These are phyloP conservation scores for Pyralis farinalis DNA, from an alignment of 2,888 invertebrate species.

Conservation along the genomic window DNA sequence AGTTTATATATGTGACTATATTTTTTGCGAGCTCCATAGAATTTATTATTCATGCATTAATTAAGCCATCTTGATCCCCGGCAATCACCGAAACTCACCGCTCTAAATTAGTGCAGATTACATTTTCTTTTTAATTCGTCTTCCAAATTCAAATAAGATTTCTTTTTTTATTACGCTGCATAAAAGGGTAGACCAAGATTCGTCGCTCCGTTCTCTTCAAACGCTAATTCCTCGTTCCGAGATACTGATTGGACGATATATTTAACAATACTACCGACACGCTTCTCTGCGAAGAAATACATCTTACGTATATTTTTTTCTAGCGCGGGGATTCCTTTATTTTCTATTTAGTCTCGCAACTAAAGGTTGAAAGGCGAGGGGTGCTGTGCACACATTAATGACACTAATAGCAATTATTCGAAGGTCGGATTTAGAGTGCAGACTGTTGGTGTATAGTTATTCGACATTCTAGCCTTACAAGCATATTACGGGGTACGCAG, in stretches of 20 bases:
- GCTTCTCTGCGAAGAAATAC: slow-evolving; percentile 69
- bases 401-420: slow-evolving; percentile 62
- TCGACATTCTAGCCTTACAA: slow-evolving; percentile 50
- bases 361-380: slow-evolving; percentile 46
- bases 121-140: slow-evolving; percentile 77
- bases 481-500: slow-evolving; percentile 68
- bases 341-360: slow-evolving; percentile 47
- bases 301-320: slow-evolving; percentile 69
- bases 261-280: slow-evolving; percentile 76
- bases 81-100: slow-evolving; percentile 64
- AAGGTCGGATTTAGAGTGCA: slow-evolving; percentile 69
- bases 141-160: slow-evolving; percentile 78
- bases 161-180: slow-evolving; percentile 69
- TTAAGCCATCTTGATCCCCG: too few relatives aligned
- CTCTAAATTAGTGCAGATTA: slow-evolving; percentile 76
- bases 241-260: slow-evolving; percentile 80
- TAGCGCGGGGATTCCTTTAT: slow-evolving; percentile 61
- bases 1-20: too few relatives aligned
- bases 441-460: slow-evolving; percentile 55
- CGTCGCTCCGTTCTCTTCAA: slow-evolving; percentile 54
- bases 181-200: slow-evolving; percentile 72
- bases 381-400: slow-evolving; percentile 56
- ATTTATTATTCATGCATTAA: too few relatives aligned
- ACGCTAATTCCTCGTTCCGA: slow-evolving; percentile 72
- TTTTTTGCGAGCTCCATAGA: too few relatives aligned